These are phyloP conservation scores for Enteromius treurensis DNA, from an alignment of 2,797 vertebrate species.

Conservation along the genomic window DNA sequence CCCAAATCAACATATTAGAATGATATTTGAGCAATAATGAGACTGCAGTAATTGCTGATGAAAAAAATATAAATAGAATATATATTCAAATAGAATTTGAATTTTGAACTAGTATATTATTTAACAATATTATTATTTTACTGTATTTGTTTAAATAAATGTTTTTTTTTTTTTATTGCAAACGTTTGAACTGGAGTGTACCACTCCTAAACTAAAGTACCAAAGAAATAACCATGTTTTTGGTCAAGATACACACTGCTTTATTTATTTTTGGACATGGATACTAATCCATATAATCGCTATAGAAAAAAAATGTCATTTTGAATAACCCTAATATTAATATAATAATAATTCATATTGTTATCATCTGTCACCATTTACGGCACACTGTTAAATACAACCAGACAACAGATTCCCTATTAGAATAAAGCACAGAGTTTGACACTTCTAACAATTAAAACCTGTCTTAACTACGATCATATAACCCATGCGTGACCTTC, in stretches of 20 bases:
- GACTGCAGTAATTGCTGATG: not conserved
- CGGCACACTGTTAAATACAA: not conserved
- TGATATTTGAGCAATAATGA: not conserved
- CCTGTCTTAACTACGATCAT: not conserved
- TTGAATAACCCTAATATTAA: not conserved
- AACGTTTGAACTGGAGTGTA: not conserved
- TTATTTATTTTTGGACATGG: not conserved
- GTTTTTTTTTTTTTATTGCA: too few relatives aligned
- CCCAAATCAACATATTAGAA: not conserved
- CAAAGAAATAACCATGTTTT: not conserved
- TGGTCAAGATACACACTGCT: not conserved
- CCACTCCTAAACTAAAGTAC: not conserved
- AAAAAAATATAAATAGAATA: not conserved
- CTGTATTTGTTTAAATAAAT: too few relatives aligned
- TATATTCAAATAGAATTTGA: too few relatives aligned
- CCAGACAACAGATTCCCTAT: not conserved
- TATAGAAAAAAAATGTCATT: not conserved
- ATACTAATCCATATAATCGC: not conserved
- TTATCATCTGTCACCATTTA: not conserved
- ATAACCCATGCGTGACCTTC: constrained; percentile 36
- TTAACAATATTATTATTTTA: too few relatives aligned
- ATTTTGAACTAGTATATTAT: too few relatives aligned
- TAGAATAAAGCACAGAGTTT: not conserved
- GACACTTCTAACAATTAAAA: constrained; percentile 27
- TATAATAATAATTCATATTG: not conserved